Evolutionary conservation across 2,888 invertebrate species (phyloP), one percentile per base, ranked within the genome.

Genomic region (Amphiduros pacificus): DNA sequence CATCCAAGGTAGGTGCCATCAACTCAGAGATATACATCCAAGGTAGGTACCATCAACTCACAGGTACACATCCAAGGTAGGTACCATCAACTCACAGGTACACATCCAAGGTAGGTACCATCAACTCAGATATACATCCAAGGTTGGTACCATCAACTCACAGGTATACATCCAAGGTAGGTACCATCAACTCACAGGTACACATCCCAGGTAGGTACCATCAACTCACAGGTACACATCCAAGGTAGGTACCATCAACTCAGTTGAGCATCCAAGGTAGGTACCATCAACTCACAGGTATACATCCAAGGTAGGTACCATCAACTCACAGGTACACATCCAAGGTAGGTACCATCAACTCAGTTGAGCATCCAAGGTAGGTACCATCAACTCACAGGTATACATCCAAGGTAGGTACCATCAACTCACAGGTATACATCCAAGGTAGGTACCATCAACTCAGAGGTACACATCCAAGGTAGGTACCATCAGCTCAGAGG

Each of bases 401-500:
- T 44, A 44, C 44, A 20, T 44, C 44, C 5, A 44, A 44, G 44
- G 44, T 44, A 44, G n/a, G n/a, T n/a, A n/a, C n/a, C n/a, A n/a
- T n/a, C n/a, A n/a, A n/a, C n/a, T n/a, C n/a, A n/a, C n/a, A n/a
- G n/a, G n/a, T n/a, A n/a, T n/a, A n/a, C n/a, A 36, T 36, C 40
- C 26, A 9, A 56, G 6, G 11, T 27, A 17, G 22, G 2, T 14
- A 14, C 22, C 28, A 49, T 49, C 11, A n/a, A 4, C 44, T 44
- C 20, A 44, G 44, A n/a, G 44, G n/a, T 44, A 44, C 22, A 44
- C 44, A 20, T 44, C 44, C 5, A 44, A 44, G 44, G 44, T 44
- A 44, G n/a, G 65, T 64, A 1, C 55, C 62, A 32, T 68, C 71
- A 54, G 6, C 44, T 44, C 20, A 44, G 44, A n/a, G 44, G n/a